Base-by-base conservation (phyloP, 2,797 vertebrate genomes). In the Ptychobarbus kaznakovi region DNA sequence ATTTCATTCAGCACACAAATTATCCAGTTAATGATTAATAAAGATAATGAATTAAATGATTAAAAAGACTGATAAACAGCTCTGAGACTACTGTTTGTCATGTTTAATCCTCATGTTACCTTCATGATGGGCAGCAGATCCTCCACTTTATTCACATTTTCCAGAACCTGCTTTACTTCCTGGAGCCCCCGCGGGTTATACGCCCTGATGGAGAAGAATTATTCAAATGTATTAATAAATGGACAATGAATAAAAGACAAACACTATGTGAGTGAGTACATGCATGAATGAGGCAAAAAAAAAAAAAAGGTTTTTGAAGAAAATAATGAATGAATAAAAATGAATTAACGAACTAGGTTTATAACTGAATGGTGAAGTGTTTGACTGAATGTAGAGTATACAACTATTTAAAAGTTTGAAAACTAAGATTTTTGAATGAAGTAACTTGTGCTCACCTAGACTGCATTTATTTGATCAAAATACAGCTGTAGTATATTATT, bases 121-220 rank as follows among this genome's bases (percentile, higher is more conserved):
- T 99, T 99, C 98, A 99, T 99, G 90, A 99, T 98, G 22, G 98
- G 98, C 91, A 99, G 96, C 79, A 99, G 96, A 91, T 99, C 98
- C 93, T 99, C 98, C 73, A 99, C 97, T 92, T 96, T 98, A 91
- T 97, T 96, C 3, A 99, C 97, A 82, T 97, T 97, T 92, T 99
- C 97, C 84, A 99, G 95, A 82, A 98, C 98, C 92, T 99, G 97
- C 58, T 96, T 95, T 63, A 99, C 97, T 80, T 99, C 98, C 87
- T 96, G 86, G 18, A 99, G 91, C 20, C 97, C 97, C 93, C 97
- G 95, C 10, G 97, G 97, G 89, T 99, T 99, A 93, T 97, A 98
- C 66, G 97, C 96, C 85, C 98, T 99, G 91, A 69, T 80, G 73
- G 12, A 82, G 73, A 44, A 49, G 16, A 25, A 35, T 28, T 22